Evolutionary conservation across 2,797 vertebrate species (phyloP).

Genomic region (Coluber constrictor): DNA sequence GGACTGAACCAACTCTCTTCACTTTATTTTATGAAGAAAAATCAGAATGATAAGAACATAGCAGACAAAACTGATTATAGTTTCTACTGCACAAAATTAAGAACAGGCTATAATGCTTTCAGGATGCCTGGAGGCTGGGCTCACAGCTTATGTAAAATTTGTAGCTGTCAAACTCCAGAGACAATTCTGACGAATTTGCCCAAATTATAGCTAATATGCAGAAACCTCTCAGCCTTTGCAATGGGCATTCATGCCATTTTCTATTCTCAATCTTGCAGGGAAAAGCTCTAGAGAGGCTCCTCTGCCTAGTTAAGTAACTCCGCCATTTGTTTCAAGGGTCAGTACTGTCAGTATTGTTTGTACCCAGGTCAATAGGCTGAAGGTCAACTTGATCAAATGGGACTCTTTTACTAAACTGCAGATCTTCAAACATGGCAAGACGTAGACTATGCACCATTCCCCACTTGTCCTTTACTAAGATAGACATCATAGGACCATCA

Average conservation of each 20-base stretch:
- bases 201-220: background rate
- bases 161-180: background rate
- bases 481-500: background rate
- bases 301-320: background rate
- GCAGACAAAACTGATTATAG: background rate
- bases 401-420: background rate
- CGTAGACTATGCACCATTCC: background rate
- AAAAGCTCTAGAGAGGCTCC: background rate
- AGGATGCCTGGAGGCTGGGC: background rate
- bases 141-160: background rate
- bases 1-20: background rate
- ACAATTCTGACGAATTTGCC: background rate
- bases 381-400: background rate
- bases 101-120: background rate
- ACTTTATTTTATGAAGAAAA: background rate
- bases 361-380: background rate
- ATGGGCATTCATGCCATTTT: background rate
- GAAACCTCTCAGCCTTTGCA: background rate
- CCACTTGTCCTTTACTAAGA: background rate
- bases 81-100: background rate
- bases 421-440: background rate
- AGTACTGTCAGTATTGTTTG: background rate
- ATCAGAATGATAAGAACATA: background rate
- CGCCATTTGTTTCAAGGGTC: background rate
- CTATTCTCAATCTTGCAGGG: background rate